Evolutionary conservation across 2,888 invertebrate genomes (phyloP).

Genomic region (Pycnomerus fuliginosus): DNA sequence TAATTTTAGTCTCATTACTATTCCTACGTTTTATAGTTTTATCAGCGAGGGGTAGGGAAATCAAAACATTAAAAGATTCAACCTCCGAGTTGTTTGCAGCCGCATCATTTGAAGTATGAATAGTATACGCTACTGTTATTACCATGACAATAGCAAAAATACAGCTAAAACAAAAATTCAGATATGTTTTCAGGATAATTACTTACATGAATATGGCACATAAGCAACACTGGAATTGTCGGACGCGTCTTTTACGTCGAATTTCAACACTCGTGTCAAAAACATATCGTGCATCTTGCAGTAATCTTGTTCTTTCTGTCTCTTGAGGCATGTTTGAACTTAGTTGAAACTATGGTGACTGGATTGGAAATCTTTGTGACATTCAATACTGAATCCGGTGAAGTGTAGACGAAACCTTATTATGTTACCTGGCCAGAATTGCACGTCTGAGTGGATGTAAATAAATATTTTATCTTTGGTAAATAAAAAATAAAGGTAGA

Average conservation of each 20-base stretch:
- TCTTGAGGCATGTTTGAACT: background rate
- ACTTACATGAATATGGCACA: slow-evolving; percentile 72
- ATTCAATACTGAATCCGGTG: no score
- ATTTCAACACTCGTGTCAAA: slow-evolving; percentile 57
- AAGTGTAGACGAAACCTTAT: no score
- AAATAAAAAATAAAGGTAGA: no score
- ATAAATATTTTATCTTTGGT: no score
- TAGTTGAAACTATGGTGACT: no score
- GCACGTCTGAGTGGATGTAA: no score
- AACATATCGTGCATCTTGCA: slow-evolving; percentile 52
- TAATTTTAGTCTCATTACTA: no score
- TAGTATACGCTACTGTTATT: background rate
- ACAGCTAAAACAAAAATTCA: background rate
- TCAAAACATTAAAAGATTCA: slow-evolving; percentile 19
- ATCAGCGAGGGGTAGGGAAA: no score
- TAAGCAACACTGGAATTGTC: slow-evolving; percentile 70
- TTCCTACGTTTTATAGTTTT: no score
- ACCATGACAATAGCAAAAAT: slow-evolving; percentile 2
- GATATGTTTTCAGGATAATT: slow-evolving; percentile 2
- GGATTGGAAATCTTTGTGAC: no score
- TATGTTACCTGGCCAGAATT: no score
- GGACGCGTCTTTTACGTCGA: slow-evolving; percentile 55
- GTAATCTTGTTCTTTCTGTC: slow-evolving; percentile 57
- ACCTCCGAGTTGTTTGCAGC: slow-evolving; percentile 8
- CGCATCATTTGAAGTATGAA: slow-evolving; percentile 7